Evolutionary conservation across 2,888 invertebrate species (phyloP).

Genomic region (Diadegma fenestrale): DNA sequence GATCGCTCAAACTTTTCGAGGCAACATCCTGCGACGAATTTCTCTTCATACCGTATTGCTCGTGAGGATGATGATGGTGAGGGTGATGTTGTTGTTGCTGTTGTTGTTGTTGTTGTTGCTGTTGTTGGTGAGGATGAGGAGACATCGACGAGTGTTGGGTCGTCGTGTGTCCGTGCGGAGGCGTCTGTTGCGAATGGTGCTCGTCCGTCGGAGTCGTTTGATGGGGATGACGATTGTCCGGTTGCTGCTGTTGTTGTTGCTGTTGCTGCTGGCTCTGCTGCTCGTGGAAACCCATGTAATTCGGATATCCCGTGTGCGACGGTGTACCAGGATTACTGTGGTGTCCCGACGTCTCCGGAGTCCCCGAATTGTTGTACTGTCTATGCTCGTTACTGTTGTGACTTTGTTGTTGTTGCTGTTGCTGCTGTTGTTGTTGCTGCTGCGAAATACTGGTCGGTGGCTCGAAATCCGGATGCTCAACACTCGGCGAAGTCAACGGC

Average conservation of each 20-base stretch:
- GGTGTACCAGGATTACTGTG: constrained; percentile 81
- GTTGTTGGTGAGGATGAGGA: constrained; percentile 81
- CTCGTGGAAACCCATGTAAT: constrained; percentile 82
- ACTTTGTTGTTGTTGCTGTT: constrained; percentile 72
- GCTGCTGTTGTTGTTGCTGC: constrained; percentile 76
- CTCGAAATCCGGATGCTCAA: constrained; percentile 91
- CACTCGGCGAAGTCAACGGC: constrained; percentile 88
- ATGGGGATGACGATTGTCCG: constrained; percentile 80
- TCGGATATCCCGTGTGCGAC: constrained; percentile 80
- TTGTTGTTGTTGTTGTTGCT: constrained; percentile 81
- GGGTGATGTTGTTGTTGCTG: constrained; percentile 80
- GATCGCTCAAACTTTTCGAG: constrained; percentile 94
- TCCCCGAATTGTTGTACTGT: constrained; percentile 85
- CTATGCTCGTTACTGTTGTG: constrained; percentile 85
- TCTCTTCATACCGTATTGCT: constrained; percentile 82
- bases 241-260: not conserved
- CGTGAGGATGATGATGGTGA: constrained; percentile 82
- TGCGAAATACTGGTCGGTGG: constrained; percentile 88
- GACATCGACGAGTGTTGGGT: constrained; percentile 82
- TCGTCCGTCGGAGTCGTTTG: constrained; percentile 82
- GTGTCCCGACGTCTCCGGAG: constrained; percentile 74
- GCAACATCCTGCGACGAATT: constrained; percentile 89
- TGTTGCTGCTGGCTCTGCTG: constrained; percentile 66
- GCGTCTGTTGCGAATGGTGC: constrained; percentile 83
- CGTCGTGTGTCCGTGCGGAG: constrained; percentile 82